Evolutionary conservation across 2,888 invertebrate genomes (phyloP), one percentile per base, ranked within the genome.

Genomic region (Apodemia hepburni): DNA sequence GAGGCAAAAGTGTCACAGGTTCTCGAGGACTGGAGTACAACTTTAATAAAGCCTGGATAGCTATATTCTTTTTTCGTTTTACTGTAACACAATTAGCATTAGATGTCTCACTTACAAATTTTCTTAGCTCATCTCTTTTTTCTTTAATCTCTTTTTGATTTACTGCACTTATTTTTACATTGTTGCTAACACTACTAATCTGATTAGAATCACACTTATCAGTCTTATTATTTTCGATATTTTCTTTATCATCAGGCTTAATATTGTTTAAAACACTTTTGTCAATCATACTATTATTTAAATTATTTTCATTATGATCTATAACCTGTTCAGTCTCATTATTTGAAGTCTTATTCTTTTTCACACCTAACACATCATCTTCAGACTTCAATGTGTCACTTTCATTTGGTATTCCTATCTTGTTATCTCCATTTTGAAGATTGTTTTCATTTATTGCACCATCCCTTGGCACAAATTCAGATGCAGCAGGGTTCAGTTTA

Each of bases 161-260:
- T 33, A 9, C 7, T 9, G 8, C 9, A 33, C 9, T 33, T 33
- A 33, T 9, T 33, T 33, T 33, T 33, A 9, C 33, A 33, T 33
- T 33, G 33, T 9, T 33, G 33, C 33, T 33, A 9, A 33, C 2
- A 33, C 33, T 33, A 33, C 9, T 33, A 9, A 33, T 8, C 33
- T 33, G 33, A 33, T 33, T 33, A 33, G 33, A 2, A 12, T 54
- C 54, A 27, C 6, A 27, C 27, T 15, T 22, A 18, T 54, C 27
- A 54, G 54, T 54, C 54, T 54, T 54, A 22, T 54, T 54, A 54
- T 54, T 54, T 54, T 54, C 54, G 11, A 54, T 22, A 7, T 22
- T 54, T 54, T 54, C 27, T 22, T 54, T 27, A 27, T 54, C 2
- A 27, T 54, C 15, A 12, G 12, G 6, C 27, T 54, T 27, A 54